Conservation (phyloP, 2,113 vertebrate genomes). For the Cranoglanis bouderius region DNA sequence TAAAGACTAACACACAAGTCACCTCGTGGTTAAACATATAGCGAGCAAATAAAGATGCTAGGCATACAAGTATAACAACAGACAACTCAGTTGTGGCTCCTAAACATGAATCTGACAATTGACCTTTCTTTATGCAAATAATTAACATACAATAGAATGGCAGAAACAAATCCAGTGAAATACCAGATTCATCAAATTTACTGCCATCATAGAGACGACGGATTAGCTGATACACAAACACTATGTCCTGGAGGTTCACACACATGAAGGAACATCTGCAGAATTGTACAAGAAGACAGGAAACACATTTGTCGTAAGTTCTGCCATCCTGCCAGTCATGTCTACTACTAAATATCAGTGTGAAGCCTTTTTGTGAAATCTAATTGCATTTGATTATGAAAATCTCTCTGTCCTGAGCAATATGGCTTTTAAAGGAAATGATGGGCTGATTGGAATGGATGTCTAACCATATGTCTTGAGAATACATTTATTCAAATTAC, state of each 20-base stretch:
- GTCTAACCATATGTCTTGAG: not conserved
- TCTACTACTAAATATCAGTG: not conserved
- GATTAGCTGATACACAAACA: not conserved
- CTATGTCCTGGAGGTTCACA: not conserved
- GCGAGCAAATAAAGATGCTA: not conserved
- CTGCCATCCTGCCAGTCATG: not conserved
- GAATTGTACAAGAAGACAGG: not conserved
- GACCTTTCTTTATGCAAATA: not conserved
- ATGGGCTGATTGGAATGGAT: not conserved
- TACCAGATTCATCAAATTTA: not conserved
- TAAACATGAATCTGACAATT: not conserved
- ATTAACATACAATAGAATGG: not conserved
- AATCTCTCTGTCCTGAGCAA: not conserved
- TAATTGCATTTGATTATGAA: not conserved
- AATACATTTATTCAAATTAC: conserved; percentile 8
- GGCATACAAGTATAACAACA: not conserved
- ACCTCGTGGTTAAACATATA: not conserved
- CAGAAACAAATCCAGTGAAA: not conserved
- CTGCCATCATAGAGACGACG: not conserved
- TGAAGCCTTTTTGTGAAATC: not conserved
- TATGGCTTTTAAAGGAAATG: not conserved
- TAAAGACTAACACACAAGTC: not conserved
- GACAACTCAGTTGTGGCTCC: not conserved
- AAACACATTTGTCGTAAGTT: not conserved
- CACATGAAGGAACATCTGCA: not conserved